Percentiles rank a stretch among this genome's conserved stretches.
Conservation (phyloP, 2,797 vertebrate genomes). For the Gymnothorax reevesii region DNA sequence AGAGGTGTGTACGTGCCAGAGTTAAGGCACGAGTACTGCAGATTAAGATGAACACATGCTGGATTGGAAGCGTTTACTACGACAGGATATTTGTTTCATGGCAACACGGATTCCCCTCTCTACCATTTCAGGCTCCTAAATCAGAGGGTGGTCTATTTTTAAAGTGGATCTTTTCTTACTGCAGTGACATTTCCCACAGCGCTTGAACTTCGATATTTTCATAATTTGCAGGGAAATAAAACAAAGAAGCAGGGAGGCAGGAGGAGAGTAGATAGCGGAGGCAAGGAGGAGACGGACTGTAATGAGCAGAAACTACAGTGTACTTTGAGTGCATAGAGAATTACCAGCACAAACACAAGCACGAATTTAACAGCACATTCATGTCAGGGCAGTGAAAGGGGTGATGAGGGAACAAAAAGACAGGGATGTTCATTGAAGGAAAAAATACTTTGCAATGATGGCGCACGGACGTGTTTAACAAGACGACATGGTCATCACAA, state of each 20-base stretch:
- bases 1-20: not conserved
- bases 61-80: not conserved
- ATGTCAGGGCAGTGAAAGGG: not conserved
- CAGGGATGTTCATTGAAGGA: not conserved
- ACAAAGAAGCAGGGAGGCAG: not conserved
- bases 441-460: not conserved
- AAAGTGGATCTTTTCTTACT: not conserved
- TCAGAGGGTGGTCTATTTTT: slow-evolving; percentile 11
- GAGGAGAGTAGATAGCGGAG: not conserved
- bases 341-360: too few relatives aligned
- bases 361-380: not conserved
- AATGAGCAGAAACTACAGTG: not conserved
- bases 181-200: not conserved
- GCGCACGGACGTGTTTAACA: not conserved
- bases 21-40: not conserved
- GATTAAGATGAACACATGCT: not conserved
- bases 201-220: slow-evolving; percentile 13
- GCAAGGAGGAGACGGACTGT: not conserved
- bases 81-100: not conserved
- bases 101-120: not conserved
- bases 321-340: not conserved
- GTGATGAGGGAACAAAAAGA: not conserved
- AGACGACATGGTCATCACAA: too few relatives aligned
- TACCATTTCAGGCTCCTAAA: not conserved
- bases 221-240: not conserved